Percentiles rank a stretch among this genome's conserved stretches.
These are phyloP conservation scores for Condylura cristata DNA, from an alignment of 2,113 vertebrate genomes.

Conservation along the genomic window DNA sequence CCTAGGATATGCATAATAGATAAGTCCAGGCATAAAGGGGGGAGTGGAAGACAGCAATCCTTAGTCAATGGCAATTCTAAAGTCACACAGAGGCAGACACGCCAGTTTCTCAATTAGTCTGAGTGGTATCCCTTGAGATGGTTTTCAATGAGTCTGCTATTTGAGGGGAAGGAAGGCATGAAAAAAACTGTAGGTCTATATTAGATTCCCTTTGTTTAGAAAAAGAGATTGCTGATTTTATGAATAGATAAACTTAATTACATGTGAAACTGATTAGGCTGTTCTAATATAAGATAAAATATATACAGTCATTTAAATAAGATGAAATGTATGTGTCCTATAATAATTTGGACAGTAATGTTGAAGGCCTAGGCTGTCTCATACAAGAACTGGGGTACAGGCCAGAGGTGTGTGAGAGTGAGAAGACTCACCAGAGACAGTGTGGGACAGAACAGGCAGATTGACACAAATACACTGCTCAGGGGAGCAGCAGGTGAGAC, in stretches of 20 bases:
- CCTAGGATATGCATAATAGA: background rate
- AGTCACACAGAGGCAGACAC: background rate
- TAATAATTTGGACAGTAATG: background rate
- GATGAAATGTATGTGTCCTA: background rate
- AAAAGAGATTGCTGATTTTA: background rate
- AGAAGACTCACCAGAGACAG: no score
- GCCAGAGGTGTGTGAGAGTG: no score
- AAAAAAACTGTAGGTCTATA: background rate
- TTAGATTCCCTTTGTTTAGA: background rate
- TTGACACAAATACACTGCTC: no score
- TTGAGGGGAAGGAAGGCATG: background rate
- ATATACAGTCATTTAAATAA: background rate
- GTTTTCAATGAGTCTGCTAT: background rate
- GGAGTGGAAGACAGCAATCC: background rate
- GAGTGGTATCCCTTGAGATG: background rate
- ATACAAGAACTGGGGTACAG: no score
- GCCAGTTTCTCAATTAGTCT: background rate
- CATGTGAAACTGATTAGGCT: background rate
- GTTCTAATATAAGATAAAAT: background rate
- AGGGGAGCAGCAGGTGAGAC: no score
- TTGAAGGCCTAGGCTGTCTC: background rate
- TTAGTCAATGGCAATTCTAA: background rate
- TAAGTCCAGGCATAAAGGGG: background rate
- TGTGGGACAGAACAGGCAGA: no score
- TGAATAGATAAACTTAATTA: background rate